These are phyloP conservation scores for Rhynchopsitta pachyrhyncha DNA, from an alignment of 2,113 vertebrate species.

Conservation along the genomic window DNA sequence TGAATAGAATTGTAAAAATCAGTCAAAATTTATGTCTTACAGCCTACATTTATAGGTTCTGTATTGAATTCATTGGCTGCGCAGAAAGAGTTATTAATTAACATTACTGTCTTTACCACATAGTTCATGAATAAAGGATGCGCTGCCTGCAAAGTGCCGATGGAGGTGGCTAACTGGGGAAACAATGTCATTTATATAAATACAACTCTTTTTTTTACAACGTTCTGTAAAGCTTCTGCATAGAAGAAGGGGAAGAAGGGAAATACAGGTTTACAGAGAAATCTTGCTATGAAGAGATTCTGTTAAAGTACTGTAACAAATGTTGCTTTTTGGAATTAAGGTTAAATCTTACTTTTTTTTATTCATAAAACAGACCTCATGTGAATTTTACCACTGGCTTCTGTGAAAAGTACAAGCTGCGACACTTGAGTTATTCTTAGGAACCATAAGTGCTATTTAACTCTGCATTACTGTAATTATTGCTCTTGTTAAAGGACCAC, in stretches of 20 bases:
- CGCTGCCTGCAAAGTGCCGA: not conserved
- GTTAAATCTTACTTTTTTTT: not conserved
- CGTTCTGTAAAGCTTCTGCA: not conserved
- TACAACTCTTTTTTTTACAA: not conserved
- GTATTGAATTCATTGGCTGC: conserved; percentile 30
- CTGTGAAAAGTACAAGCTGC: not conserved
- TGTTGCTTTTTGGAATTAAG: not conserved
- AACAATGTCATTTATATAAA: not conserved
- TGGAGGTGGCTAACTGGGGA: not conserved
- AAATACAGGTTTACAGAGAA: not conserved
- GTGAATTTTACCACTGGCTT: not conserved
- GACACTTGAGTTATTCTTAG: not conserved
- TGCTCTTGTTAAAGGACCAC: not conserved
- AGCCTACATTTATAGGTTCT: conserved; percentile 43
- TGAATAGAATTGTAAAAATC: conserved; percentile 51
- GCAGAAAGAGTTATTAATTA: conserved; percentile 57
- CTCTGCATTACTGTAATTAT: not conserved
- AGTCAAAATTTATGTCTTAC: conserved; percentile 52
- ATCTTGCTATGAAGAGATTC: not conserved
- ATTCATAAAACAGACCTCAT: not conserved
- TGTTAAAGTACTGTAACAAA: not conserved
- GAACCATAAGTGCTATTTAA: conserved; percentile 6
- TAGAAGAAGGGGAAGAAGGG: not conserved
- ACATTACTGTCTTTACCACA: conserved; percentile 25
- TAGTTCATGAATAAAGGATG: conserved; percentile 47